Percentiles rank a stretch among this genome's conserved stretches.
These are phyloP conservation scores for Onychostoma macrolepis DNA, from an alignment of 2,113 vertebrate species.

Conservation along the genomic window DNA sequence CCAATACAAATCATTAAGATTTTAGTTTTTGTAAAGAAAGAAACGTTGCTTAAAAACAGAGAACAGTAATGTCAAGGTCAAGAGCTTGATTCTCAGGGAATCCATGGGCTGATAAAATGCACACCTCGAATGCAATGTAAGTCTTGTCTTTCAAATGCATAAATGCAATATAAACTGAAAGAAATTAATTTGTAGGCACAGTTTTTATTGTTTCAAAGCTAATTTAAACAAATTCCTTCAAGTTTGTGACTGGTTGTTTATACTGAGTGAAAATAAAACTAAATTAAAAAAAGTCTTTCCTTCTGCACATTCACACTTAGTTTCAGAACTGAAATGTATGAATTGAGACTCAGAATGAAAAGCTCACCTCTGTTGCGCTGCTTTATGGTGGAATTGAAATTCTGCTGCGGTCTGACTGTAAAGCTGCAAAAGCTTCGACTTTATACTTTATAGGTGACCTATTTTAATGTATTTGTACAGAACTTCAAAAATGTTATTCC, in stretches of 20 bases:
- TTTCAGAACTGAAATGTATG: neutral
- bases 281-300: neutral
- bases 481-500: neutral
- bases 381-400: neutral
- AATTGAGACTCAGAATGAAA: slow-evolving; percentile 2
- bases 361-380: neutral
- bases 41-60: neutral
- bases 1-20: neutral
- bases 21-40: neutral
- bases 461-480: neutral
- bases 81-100: neutral
- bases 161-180: neutral
- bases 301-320: neutral
- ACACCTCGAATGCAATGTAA: neutral
- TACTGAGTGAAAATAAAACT: neutral
- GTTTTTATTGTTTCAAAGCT: neutral
- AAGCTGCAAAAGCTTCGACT: slow-evolving; percentile 7
- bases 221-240: neutral
- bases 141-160: neutral
- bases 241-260: neutral
- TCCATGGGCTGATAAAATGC: neutral
- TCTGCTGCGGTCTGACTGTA: neutral
- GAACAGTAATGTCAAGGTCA: neutral
- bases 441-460: neutral
- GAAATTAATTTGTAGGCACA: neutral